Evolutionary conservation across 2,113 vertebrate species (phyloP), one percentile per base, ranked within the genome.

Genomic region (Phalacrocorax brasilianus): DNA sequence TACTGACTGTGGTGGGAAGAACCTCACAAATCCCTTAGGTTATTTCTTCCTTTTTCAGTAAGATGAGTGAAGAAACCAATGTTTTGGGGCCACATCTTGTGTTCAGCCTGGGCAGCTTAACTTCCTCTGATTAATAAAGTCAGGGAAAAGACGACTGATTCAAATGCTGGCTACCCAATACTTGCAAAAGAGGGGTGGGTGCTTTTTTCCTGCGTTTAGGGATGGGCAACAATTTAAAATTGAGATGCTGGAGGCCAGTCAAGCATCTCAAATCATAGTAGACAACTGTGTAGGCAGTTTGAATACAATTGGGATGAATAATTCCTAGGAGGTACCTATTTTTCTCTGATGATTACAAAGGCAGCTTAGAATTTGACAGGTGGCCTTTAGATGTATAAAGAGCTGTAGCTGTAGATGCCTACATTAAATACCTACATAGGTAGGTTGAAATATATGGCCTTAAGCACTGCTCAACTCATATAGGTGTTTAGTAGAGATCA

Each of bases 241-340:
- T 65, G 91, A 88, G 88, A 85, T 71, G 52, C 59, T 66, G 94
- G 77, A 94, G 89, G 61, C 87, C 73, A 95, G 77, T 89, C 73
- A 92, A 95, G 77, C 77, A 89, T 96, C 58, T 96, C 87, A 96
- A 93, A 95, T 96, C 82, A 85, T 49, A 32, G 58, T 16, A 96
- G 93, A 91, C 89, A 96, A 65, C 84, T 79, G 80, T 68, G 95
- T 96, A 89, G 96, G 94, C 87, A 91, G 93, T 45, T 78, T 53
- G 87, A 93, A 53, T 86, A 94, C 81, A 96, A 96, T 91, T 82
- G 77, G 61, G 62, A 94, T 96, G 84, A 97, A 89, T 95, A 95
- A 94, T 92, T 92, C 52, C 89, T 91, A 78, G 65, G 70, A 94
- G 84, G 56, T 68, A 78, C 70, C 73, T 91, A 56, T 91, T 95